phyloP scores from a whole-genome alignment of 2,113 vertebrate genomes.

The Sinocyclocheilus rhinocerous region DNA sequence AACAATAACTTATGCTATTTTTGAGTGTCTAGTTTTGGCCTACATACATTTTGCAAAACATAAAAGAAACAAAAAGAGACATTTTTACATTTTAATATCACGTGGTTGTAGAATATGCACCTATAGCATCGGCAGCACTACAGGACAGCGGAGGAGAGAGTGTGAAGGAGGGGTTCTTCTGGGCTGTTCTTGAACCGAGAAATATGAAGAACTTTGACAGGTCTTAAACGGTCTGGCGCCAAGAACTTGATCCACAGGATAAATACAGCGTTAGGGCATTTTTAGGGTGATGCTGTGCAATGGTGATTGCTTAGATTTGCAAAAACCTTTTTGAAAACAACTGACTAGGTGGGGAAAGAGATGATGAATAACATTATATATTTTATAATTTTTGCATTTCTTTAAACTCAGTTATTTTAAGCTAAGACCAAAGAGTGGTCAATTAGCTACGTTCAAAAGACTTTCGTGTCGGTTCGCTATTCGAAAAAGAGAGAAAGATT shows the following conservation, averaged over 20 bases:
- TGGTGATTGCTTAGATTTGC: constrained; percentile 68
- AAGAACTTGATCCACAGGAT: constrained; percentile 86
- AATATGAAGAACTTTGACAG: constrained; percentile 96
- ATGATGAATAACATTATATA: not conserved
- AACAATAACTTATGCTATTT: not conserved
- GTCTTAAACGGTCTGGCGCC: constrained; percentile 97
- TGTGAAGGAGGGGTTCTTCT: constrained; percentile 11
- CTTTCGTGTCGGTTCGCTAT: not conserved
- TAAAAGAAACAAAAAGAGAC: not conserved
- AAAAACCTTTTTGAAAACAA: constrained; percentile 59
- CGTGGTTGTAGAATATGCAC: not conserved
- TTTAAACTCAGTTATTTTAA: not conserved
- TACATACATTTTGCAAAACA: not conserved
- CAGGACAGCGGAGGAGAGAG: not conserved
- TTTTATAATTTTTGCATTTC: not conserved
- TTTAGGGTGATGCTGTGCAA: constrained; percentile 80
- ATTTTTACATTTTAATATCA: not conserved
- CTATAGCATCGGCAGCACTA: not conserved
- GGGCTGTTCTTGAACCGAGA: constrained; percentile 64
- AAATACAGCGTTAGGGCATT: constrained; percentile 82
- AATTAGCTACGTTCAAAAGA: too few species aligned
- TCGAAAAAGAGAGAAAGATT: not conserved
- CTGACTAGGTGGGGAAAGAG: not conserved
- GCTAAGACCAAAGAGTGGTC: not conserved
- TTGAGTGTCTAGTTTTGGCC: not conserved